Percentiles rank a stretch among this genome's conserved stretches.
These are phyloP conservation scores for Anastrepha ludens DNA, from an alignment of 1,140 invertebrate genomes.

Conservation along the genomic window DNA sequence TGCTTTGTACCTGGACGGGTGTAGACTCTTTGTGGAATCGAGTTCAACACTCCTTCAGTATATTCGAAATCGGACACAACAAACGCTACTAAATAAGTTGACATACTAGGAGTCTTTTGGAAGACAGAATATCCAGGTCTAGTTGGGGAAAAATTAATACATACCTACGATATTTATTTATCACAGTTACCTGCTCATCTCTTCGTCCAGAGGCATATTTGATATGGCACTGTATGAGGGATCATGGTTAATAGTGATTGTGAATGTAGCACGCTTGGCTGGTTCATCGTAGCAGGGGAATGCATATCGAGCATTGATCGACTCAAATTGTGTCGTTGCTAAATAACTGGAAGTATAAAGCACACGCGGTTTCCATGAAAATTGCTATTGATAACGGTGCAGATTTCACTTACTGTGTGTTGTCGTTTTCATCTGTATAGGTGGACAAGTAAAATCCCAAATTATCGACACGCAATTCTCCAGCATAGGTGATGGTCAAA, in stretches of 20 bases:
- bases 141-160: not conserved
- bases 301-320: conserved; percentile 85
- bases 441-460: conserved; percentile 88
- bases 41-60: conserved; percentile 69
- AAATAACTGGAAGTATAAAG: conserved; percentile 77
- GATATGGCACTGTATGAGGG: conserved; percentile 80
- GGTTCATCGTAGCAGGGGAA: conserved; percentile 96
- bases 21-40: conserved; percentile 67
- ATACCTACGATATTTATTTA: not conserved
- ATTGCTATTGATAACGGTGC: too few species aligned
- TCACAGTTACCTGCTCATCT: conserved; percentile 57
- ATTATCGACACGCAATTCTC: conserved; percentile 77
- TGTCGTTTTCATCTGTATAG: conserved; percentile 77
- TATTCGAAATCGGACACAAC: conserved; percentile 76
- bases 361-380: too few species aligned
- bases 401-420: conserved; percentile 61
- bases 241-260: conserved; percentile 79
- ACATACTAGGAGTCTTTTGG: conserved; percentile 64
- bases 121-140: conserved; percentile 66
- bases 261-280: conserved; percentile 85
- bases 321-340: conserved; percentile 87
- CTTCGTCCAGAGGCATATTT: conserved; percentile 80
- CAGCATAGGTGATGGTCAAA: conserved; percentile 76
- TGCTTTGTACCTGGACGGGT: conserved; percentile 66
- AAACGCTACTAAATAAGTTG: conserved; percentile 70